A percentile compares a stretch with the other conserved stretches of the same genome.
Evolutionary conservation across 2,888 invertebrate genomes (phyloP).

Genomic region (Lasiommata megera): DNA sequence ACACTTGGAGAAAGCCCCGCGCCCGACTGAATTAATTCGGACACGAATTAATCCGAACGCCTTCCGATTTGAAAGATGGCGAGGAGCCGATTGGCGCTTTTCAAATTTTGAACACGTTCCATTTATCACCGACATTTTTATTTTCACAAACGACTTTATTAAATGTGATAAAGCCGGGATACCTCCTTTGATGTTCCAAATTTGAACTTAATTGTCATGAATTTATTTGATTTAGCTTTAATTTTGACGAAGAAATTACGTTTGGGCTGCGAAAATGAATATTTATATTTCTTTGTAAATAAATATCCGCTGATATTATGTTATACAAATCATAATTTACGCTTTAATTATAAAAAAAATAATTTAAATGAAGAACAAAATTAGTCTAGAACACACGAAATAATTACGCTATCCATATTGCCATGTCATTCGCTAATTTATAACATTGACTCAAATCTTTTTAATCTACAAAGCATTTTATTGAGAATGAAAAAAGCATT

Average conservation of each 20-base stretch:
- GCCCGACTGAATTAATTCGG: slow-evolving; percentile 52
- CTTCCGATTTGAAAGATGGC: slow-evolving; percentile 43
- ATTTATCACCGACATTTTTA: slow-evolving; percentile 37
- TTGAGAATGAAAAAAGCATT: no score
- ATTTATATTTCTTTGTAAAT: not conserved
- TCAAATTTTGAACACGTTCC: slow-evolving; percentile 38
- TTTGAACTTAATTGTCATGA: slow-evolving; percentile 19
- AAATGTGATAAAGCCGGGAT: slow-evolving; percentile 27
- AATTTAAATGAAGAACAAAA: no score
- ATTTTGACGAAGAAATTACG: not conserved
- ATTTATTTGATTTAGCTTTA: slow-evolving; percentile 14
- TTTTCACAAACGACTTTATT: slow-evolving; percentile 34
- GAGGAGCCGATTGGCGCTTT: slow-evolving; percentile 40
- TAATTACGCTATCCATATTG: no score
- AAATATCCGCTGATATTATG: not conserved
- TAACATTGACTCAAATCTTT: no score
- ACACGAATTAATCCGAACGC: slow-evolving; percentile 53
- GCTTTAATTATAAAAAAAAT: no score
- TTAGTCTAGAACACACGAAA: no score
- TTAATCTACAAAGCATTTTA: no score
- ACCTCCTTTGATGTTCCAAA: slow-evolving; percentile 22
- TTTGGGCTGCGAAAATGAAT: not conserved
- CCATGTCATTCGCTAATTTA: no score
- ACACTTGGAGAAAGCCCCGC: slow-evolving; percentile 40
- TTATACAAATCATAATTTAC: not conserved